Conservation (phyloP, 2,797 vertebrate species). For the Pteronotus mesoamericanus region DNA sequence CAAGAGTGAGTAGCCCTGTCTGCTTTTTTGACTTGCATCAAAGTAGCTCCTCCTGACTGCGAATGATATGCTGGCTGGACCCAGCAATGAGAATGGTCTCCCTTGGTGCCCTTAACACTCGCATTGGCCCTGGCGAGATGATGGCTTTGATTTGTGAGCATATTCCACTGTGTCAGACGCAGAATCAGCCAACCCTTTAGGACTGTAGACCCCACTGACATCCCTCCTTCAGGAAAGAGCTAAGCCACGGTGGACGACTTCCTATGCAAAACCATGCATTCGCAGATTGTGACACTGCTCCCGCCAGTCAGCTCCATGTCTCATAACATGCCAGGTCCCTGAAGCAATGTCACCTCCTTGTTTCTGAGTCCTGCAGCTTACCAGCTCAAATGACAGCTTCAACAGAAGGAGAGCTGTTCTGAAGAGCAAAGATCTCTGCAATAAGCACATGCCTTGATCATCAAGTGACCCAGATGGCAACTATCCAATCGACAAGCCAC, state of each 20-base stretch:
- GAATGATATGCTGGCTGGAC: background rate
- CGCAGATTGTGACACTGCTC: background rate
- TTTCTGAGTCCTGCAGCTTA: background rate
- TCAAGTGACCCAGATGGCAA: background rate
- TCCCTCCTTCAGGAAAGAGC: background rate
- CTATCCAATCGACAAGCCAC: background rate
- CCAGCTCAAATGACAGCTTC: background rate
- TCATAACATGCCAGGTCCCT: background rate
- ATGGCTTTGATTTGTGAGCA: slow-evolving; percentile 25
- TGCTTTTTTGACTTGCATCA: background rate
- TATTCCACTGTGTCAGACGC: background rate
- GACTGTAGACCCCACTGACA: background rate
- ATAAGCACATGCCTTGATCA: background rate
- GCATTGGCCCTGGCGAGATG: background rate
- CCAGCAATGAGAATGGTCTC: background rate
- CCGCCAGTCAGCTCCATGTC: background rate
- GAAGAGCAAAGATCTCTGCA: background rate
- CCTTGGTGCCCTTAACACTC: slow-evolving; percentile 16
- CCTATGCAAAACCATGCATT: background rate
- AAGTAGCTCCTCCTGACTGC: background rate
- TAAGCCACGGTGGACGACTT: background rate
- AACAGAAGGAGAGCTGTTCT: background rate
- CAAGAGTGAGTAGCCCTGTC: background rate
- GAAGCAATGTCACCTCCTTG: background rate
- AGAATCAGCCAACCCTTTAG: background rate